Evolutionary conservation across 2,888 invertebrate genomes (phyloP), one percentile per base, ranked within the genome.

Genomic region (Netelia fuscicornis): DNA sequence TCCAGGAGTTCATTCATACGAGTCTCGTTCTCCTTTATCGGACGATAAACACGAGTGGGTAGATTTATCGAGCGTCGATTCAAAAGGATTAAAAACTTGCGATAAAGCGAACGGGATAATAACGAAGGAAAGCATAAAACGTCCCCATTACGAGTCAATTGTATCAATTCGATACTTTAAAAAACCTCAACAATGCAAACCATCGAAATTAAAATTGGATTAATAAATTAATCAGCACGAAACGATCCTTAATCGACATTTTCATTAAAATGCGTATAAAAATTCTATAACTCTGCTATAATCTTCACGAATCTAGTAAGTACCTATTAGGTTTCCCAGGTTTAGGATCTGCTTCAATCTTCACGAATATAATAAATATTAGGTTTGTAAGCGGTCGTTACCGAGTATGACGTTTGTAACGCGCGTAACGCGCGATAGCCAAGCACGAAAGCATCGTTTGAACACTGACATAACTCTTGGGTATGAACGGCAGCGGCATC

Each of bases 381-480:
- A 37, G 5, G 37, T 37, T 37, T 6, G 37, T 37, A 37, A 37
- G 3, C 6, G 37, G 13, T 13, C 13, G 48, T 48, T 13, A 48
- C 2, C 48, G 48, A 2, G 13, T 37, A 48, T 48, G 13, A 13
- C 48, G 13, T 48, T 48, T 13, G 13, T 48, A 48, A 48, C 6
- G 44, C 30, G 25, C 68, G 54, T 64, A 11, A 65, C 42, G 42
- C n/a, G 37, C 11, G 52, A 44, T 42, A 25, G 58, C 25, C 58
- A 54, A 25, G 76, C 54, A 58, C 65, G 84, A 80, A 80, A 67
- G 60, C 62, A 62, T 62, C 72, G 67, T 72, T 84, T 84, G 64
- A 77, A 84, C 74, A 64, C 64, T 70, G 84, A 81, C 68, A 64
- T 78, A 68, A 81, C 81, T 78, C 60, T 13, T 48, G 2, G 68